phyloP scores from a whole-genome alignment of 2,113 vertebrate genomes.

The Silurus glanis region DNA sequence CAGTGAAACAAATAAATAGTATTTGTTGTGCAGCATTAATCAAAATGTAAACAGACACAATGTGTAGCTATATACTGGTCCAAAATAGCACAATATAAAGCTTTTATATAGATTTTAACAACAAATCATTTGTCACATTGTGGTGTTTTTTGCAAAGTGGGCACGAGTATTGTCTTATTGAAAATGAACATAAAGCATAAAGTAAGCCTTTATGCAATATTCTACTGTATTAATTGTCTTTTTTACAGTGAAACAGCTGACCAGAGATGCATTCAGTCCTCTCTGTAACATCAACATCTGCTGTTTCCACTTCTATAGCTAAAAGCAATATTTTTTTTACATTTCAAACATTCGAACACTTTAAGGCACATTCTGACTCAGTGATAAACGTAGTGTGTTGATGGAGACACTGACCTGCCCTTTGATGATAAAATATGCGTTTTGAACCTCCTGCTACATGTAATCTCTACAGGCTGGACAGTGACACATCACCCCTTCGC shows the following conservation, averaged over 20 bases:
- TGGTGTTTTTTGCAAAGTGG: too few relatives aligned
- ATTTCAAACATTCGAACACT: conserved; percentile 26
- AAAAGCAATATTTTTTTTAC: neutral
- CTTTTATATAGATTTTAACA: too few relatives aligned
- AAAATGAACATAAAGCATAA: too few relatives aligned
- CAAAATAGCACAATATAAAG: too few relatives aligned
- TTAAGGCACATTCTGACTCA: conserved; percentile 7
- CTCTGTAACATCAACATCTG: too few relatives aligned
- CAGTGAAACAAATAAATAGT: neutral
- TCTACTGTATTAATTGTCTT: too few relatives aligned
- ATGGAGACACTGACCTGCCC: conserved; percentile 47
- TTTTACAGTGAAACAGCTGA: too few relatives aligned
- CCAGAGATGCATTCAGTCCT: too few relatives aligned
- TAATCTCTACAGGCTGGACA: conserved; percentile 49
- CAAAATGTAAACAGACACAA: neutral
- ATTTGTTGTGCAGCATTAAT: neutral
- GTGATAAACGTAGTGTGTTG: conserved; percentile 41
- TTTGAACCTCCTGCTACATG: conserved; percentile 32
- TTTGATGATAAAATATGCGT: conserved; percentile 54
- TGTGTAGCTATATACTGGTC: neutral
- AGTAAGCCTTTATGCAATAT: too few relatives aligned
- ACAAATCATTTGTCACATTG: too few relatives aligned
- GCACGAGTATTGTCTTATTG: too few relatives aligned
- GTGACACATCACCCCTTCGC: conserved; percentile 50
- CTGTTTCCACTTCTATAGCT: neutral